Conservation (phyloP, 2,888 invertebrate species). For the Nycteola revayana region DNA sequence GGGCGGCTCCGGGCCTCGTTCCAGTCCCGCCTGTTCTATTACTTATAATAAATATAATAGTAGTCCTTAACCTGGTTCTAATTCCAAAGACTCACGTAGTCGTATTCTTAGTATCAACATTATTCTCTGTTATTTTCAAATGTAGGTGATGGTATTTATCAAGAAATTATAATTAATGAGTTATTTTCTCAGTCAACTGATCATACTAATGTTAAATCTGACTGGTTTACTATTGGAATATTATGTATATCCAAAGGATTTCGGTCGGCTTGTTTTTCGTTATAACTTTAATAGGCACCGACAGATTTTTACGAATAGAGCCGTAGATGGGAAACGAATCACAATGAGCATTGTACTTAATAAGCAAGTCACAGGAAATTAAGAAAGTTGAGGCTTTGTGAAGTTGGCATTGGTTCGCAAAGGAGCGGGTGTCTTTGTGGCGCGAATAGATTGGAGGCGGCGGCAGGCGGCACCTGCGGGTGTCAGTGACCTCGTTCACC, state of each 20-base stretch:
- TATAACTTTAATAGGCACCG: too few relatives aligned
- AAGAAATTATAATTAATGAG: neutral
- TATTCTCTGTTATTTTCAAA: too few relatives aligned
- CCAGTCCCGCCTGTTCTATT: slow-evolving; percentile 47
- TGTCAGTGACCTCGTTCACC: slow-evolving; percentile 74
- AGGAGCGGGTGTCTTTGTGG: slow-evolving; percentile 29
- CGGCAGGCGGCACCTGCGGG: slow-evolving; percentile 52
- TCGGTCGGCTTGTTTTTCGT: too few relatives aligned
- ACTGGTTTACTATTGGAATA: too few relatives aligned
- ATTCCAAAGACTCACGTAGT: slow-evolving; percentile 9
- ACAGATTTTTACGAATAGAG: too few relatives aligned
- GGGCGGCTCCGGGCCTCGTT: slow-evolving; percentile 37
- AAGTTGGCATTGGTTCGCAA: slow-evolving; percentile 16
- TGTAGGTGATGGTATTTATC: neutral
- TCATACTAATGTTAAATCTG: too few relatives aligned
- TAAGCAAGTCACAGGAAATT: slow-evolving; percentile 39
- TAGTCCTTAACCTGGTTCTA: slow-evolving; percentile 43
- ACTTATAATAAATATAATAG: slow-evolving; percentile 31
- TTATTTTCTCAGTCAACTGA: neutral
- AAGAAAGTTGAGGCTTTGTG: slow-evolving; percentile 40
- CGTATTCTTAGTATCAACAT: too few relatives aligned
- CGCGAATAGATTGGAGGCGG: slow-evolving; percentile 28
- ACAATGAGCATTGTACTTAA: slow-evolving; percentile 10
- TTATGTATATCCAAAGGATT: too few relatives aligned
- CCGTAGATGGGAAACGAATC: too few relatives aligned